Evolutionary conservation across 92 coral and sea anemone genomes (phyloP), one percentile per base, ranked within the genome.

Genomic region (Micromussa lordhowensis): DNA sequence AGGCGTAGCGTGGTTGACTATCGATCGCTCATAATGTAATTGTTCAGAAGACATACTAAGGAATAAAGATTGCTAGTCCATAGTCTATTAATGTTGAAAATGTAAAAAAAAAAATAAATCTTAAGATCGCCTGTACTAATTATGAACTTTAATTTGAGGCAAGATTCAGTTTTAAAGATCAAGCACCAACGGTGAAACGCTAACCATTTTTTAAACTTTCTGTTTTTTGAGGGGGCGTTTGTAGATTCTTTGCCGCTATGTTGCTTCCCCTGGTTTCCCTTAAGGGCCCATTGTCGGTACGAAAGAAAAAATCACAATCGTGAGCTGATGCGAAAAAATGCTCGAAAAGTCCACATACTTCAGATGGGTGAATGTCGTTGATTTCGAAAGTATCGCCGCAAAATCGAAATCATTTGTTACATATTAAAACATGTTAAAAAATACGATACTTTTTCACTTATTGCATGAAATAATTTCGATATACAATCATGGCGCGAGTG

Each of bases 401-500:
- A 71, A 82, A 2, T 72, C n/a, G 19, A 24, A 54, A 40, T 58
- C 57, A 18, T n/a, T 36, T 21, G 8, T 31, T 63, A 24, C 16
- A 11, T 40, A 24, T 8, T 61, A 35, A 22, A 36, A 64, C 61
- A 82, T 66, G 28, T 64, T 4, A 10, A 82, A 44, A 82, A 68
- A 82, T 48, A 29, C 76, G 16, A 11, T 51, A 29, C 68, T 66
- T 82, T 38, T 40, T 57, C 31, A 38, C 18, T 35, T 40, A 68
- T 5, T 21, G 86, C 44, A 58, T 58, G 55, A 84, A 74, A 75
- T 32, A 34, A 31, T 31, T 54, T 73, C 21, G 57, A 84, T 73
- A 84, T 72, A 32, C 66, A 53, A 73, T 15, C 32, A 54, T 17
- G 49, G 53, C 68, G 35, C 26, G 24, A 29, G 28, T 53, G 22